Evolutionary conservation across 1,140 invertebrate genomes (phyloP).

Genomic region (Octopus sinensis): DNA sequence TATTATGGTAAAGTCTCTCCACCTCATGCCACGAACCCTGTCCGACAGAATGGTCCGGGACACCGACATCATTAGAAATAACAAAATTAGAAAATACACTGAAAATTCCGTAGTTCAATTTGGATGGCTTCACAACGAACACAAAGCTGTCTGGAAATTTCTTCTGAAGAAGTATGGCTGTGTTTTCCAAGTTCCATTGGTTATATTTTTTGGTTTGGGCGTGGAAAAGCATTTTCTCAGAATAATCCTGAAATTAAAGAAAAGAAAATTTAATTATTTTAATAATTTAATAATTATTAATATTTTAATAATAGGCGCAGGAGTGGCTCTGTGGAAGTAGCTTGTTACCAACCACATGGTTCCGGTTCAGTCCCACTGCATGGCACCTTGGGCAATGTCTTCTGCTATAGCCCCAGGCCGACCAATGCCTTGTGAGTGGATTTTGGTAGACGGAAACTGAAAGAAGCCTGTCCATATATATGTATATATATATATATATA

Average conservation of each 20-base stretch:
- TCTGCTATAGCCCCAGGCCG: no score
- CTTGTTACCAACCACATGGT: no score
- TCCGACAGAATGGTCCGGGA: slow-evolving; percentile 61
- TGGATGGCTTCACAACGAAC: slow-evolving; percentile 71
- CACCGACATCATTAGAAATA: slow-evolving; percentile 67
- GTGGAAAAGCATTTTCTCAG: slow-evolving; percentile 73
- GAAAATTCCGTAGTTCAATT: slow-evolving; percentile 78
- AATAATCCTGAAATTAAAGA: slow-evolving; percentile 77
- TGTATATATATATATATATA: no score
- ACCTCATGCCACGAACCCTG: slow-evolving; percentile 59
- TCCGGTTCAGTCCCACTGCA: no score
- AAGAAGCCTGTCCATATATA: no score
- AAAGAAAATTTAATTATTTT: no score
- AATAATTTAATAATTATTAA: no score
- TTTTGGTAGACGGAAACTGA: no score
- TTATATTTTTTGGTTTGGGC: slow-evolving; percentile 70
- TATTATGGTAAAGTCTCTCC: slow-evolving; percentile 54
- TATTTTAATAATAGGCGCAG: no score
- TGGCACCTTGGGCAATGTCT: no score
- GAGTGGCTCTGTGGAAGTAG: no score
- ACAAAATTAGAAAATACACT: slow-evolving; percentile 87
- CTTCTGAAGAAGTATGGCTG: slow-evolving; percentile 66
- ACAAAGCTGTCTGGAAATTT: slow-evolving; percentile 72
- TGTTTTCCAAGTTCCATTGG: slow-evolving; percentile 76
- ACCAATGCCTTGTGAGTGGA: no score